These are phyloP conservation scores for Accipiter cooperii DNA, from an alignment of 2,113 vertebrate genomes.

Conservation along the genomic window DNA sequence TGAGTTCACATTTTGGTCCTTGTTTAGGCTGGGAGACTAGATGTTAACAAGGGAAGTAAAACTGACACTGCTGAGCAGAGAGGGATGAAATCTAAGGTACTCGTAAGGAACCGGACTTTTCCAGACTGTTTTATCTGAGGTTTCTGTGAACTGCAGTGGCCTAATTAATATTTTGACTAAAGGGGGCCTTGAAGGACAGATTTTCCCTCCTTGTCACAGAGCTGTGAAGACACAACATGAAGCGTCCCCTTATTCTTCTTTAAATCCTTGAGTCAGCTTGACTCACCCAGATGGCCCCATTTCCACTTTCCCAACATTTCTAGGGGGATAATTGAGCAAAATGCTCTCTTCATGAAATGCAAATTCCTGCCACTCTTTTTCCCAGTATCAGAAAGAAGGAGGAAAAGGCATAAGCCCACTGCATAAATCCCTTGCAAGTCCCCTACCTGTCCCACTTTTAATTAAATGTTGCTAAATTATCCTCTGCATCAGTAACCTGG, in stretches of 20 bases:
- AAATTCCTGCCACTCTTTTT: not conserved
- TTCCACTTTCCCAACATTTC: not conserved
- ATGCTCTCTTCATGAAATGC: not conserved
- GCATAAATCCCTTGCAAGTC: not conserved
- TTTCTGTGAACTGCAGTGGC: not conserved
- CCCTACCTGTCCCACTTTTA: not conserved
- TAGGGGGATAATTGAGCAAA: not conserved
- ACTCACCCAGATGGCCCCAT: not conserved
- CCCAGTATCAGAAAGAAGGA: not conserved
- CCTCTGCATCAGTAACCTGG: not conserved
- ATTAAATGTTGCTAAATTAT: not conserved
- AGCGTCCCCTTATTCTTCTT: not conserved
- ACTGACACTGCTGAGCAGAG: not conserved
- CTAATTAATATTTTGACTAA: constrained; percentile 50
- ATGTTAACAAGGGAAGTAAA: not conserved
- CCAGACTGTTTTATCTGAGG: constrained; percentile 12
- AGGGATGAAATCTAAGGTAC: not conserved
- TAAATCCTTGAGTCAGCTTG: not conserved
- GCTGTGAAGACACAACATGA: constrained; percentile 11
- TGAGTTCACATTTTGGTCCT: not conserved
- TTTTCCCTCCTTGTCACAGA: not conserved
- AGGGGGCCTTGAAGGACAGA: not conserved
- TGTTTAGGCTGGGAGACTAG: constrained; percentile 21
- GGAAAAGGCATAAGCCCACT: not conserved
- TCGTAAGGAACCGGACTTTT: not conserved